Percentiles rank a stretch among this genome's conserved stretches.
Evolutionary conservation across 2,113 vertebrate genomes (phyloP).

Genomic region (Phainopepla nitens): DNA sequence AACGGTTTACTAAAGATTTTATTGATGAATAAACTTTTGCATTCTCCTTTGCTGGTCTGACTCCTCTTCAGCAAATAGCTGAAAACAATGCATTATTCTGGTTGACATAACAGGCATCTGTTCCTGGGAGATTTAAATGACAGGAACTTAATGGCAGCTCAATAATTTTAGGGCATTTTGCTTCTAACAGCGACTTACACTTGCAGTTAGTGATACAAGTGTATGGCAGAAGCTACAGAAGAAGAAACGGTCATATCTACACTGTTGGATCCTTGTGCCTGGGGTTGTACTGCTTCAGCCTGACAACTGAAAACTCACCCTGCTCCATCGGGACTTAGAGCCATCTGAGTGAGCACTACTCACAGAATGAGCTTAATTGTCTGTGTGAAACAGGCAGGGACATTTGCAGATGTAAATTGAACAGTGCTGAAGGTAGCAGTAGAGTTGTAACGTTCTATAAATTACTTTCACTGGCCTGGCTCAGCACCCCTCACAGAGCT

Average conservation of each 20-base stretch:
- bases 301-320: neutral
- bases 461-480: conserved; percentile 14
- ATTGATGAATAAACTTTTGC: neutral
- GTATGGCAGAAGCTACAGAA: neutral
- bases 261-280: neutral
- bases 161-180: neutral
- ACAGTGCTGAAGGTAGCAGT: neutral
- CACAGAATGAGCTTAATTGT: neutral
- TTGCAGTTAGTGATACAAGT: neutral
- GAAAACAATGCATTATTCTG: neutral
- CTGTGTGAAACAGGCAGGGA: conserved; percentile 1
- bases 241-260: neutral
- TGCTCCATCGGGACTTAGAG: neutral
- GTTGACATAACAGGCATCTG: neutral
- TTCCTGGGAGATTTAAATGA: neutral
- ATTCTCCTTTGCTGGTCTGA: neutral
- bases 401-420: conserved; percentile 41
- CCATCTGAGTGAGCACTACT: neutral
- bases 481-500: conserved; percentile 11
- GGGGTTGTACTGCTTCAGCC: neutral
- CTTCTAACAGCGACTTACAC: neutral
- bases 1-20: neutral
- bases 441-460: conserved; percentile 44
- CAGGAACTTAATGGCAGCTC: neutral
- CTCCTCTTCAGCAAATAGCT: neutral